A percentile compares a stretch with the other conserved stretches of the same genome.
Conservation (phyloP, 2,888 invertebrate genomes). For the Trilocha varians region DNA sequence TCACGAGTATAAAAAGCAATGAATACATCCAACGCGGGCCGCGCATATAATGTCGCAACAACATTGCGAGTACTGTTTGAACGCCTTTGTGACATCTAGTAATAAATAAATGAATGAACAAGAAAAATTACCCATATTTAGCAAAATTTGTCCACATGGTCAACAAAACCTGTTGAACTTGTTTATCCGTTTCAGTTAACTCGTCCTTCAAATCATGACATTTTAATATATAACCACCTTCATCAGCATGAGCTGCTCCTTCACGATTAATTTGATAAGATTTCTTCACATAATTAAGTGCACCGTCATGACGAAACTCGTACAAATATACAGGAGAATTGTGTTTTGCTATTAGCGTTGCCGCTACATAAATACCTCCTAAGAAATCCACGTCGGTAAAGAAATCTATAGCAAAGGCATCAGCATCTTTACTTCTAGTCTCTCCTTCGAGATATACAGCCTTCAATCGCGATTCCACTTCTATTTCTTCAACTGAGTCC, state of each 20-base stretch:
- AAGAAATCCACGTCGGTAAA: conserved; percentile 64
- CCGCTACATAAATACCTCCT: conserved; percentile 44
- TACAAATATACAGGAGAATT: conserved; percentile 70
- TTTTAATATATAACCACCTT: conserved; percentile 73
- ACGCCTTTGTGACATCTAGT: too few relatives aligned
- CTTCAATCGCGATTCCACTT: conserved; percentile 38
- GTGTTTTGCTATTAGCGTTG: conserved; percentile 39
- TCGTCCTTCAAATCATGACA: conserved; percentile 25
- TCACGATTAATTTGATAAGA: conserved; percentile 43
- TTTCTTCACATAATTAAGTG: conserved; percentile 65
- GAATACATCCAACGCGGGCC: too few relatives aligned
- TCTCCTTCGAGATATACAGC: conserved; percentile 58
- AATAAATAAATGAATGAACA: too few relatives aligned
- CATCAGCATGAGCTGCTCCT: conserved; percentile 76
- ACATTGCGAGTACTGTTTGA: too few relatives aligned
- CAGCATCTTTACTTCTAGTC: conserved; percentile 32
- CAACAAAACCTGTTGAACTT: conserved; percentile 58
- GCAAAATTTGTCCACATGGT: conserved; percentile 78
- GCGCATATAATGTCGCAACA: too few relatives aligned
- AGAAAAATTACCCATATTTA: conserved; percentile 25
- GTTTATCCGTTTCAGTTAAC: conserved; percentile 33
- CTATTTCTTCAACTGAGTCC: conserved; percentile 25
- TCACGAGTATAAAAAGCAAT: too few relatives aligned
- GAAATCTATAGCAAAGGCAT: conserved; percentile 57
- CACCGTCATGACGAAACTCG: conserved; percentile 72